Base-by-base conservation (phyloP, 2,113 vertebrate species). In the Dipodomys stephensi region DNA sequence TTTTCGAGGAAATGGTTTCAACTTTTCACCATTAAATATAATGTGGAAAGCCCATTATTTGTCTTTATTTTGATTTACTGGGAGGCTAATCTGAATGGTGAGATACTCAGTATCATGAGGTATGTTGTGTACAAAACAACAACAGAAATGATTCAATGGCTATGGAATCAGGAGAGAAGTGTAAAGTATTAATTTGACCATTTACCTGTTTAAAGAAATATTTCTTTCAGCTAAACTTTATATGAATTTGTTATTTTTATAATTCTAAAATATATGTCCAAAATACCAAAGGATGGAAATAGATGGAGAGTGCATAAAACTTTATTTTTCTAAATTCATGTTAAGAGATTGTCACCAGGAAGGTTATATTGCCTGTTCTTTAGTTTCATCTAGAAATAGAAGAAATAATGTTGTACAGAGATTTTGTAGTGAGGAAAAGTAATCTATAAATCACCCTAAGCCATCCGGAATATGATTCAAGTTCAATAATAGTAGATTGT, bases 281-380 rank as follows among this genome's bases (percentile, higher is more conserved):
- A 68, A 80, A 53, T 64, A 84, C 35, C 2, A 9, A 80, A 64
- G 4, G 30, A 30, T 60, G 86, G 67, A 8, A 39, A n/a, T 72
- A 12, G 62, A 30, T 27, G 6, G 5, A n/a, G 3, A 28, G 25
- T 25, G 9, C 0, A 0, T 27, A 4, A 83, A 76, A 74, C 39
- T 76, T 39, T 16, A 1, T 4, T 79, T 82, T 60, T 27, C 30
- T 10, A 20, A 13, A 65, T 62, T 25, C 32, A 83, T 60, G 28
- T 44, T 89, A 9, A 64, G 4, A 69, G 16, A 83, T 74, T 35
- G 25, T 83, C 16, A 2, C 23, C 77, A 82, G 20, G 4, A 68
- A 67, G 65, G 1, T 77, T 44, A 72, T 28, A 7, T 19, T 57
- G 7, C 16, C 18, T 18, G 7, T 44, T 90, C 22, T 91, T 57